Percentiles rank a stretch among this genome's conserved stretches.
These are phyloP conservation scores for Notothenia coriiceps DNA, from an alignment of 2,113 vertebrate species.

Conservation along the genomic window DNA sequence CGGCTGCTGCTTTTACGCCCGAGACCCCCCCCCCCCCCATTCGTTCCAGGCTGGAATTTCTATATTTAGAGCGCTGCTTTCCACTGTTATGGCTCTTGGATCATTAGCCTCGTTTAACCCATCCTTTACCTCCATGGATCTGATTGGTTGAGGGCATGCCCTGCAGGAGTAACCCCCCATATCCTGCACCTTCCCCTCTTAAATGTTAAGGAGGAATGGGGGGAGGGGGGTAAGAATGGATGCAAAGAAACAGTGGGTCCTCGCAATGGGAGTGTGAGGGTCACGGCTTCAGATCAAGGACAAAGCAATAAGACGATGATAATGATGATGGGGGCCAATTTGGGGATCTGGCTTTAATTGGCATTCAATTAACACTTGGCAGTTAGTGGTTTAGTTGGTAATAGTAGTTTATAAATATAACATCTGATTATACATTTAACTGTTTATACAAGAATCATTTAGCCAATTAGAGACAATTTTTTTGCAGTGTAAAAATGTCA, in stretches of 20 bases:
- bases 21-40: slow-evolving; percentile 35
- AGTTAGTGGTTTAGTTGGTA: no score
- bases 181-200: slow-evolving; percentile 33
- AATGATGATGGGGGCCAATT: slow-evolving; percentile 69
- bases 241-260: slow-evolving; percentile 9
- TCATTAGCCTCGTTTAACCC: slow-evolving; percentile 86
- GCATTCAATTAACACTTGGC: not conserved
- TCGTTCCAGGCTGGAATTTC: slow-evolving; percentile 76
- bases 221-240: not conserved
- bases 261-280: slow-evolving; percentile 38
- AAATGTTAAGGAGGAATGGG: slow-evolving; percentile 6
- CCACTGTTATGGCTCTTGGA: slow-evolving; percentile 81
- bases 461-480: not conserved
- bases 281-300: slow-evolving; percentile 52
- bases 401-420: no score
- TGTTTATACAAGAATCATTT: not conserved
- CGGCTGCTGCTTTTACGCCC: slow-evolving; percentile 59
- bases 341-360: not conserved
- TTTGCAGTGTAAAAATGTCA: no score
- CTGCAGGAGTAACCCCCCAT: slow-evolving; percentile 50
- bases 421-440: no score
- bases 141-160: slow-evolving; percentile 71
- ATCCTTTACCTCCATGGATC: slow-evolving; percentile 67
- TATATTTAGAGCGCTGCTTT: slow-evolving; percentile 86
- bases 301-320: slow-evolving; percentile 58